A percentile compares a stretch with the other conserved stretches of the same genome.
phyloP scores from a whole-genome alignment of 1,140 invertebrate species.

The Eupeodes corollae region DNA sequence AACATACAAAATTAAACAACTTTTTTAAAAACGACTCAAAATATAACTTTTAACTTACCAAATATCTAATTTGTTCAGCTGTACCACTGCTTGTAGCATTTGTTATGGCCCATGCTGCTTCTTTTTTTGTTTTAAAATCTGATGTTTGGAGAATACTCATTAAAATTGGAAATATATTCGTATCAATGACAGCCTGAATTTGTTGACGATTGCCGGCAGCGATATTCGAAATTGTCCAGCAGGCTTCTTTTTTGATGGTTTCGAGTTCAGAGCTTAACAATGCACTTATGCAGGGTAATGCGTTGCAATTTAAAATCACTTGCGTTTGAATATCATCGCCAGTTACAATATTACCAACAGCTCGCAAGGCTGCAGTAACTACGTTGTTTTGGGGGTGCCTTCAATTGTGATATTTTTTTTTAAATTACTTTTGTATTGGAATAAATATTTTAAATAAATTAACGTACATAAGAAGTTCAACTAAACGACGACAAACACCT shows the following conservation, averaged over 20 bases:
- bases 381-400: slow-evolving; percentile 84
- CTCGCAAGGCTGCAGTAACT: slow-evolving; percentile 87
- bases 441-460: background rate
- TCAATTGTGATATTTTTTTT: slow-evolving; percentile 17
- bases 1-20: slow-evolving; percentile 1
- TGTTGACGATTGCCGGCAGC: slow-evolving; percentile 91
- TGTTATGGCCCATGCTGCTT: slow-evolving; percentile 96
- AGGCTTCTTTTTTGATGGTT: slow-evolving; percentile 88
- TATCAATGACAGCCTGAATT: slow-evolving; percentile 90
- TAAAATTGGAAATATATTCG: slow-evolving; percentile 85
- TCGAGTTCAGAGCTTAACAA: slow-evolving; percentile 72
- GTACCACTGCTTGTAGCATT: slow-evolving; percentile 94
- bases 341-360: slow-evolving; percentile 96
- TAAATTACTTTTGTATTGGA: background rate
- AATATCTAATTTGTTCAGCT: slow-evolving; percentile 79
- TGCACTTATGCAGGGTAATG: slow-evolving; percentile 72
- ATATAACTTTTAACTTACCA: slow-evolving; percentile 10
- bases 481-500: slow-evolving; percentile 84
- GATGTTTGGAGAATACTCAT: slow-evolving; percentile 85
- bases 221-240: slow-evolving; percentile 97
- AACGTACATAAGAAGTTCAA: slow-evolving; percentile 82
- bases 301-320: slow-evolving; percentile 82
- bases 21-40: background rate
- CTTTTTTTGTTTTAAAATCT: slow-evolving; percentile 94
- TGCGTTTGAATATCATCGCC: slow-evolving; percentile 97